Evolutionary conservation across 1,140 invertebrate species (phyloP).

Genomic region (Galleria mellonella): DNA sequence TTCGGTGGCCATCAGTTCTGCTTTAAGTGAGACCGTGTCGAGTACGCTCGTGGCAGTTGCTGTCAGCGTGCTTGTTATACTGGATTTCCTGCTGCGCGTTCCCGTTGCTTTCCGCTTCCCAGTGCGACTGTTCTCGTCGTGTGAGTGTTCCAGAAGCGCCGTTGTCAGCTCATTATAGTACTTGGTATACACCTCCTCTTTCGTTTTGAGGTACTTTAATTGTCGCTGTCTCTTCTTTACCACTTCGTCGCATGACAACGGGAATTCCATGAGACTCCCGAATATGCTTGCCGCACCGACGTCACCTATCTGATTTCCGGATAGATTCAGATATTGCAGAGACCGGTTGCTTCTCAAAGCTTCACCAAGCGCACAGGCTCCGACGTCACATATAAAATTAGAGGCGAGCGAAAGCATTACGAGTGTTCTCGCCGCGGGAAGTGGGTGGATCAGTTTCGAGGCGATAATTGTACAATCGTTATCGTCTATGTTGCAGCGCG

Average conservation of each 20-base stretch:
- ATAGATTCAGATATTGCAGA: constrained; percentile 20
- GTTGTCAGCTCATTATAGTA: constrained; percentile 5
- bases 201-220: constrained; percentile 11
- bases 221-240: constrained; percentile 6
- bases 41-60: not conserved
- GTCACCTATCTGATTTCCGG: constrained; percentile 17
- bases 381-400: constrained; percentile 17
- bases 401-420: constrained; percentile 9
- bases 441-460: constrained; percentile 12
- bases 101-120: not conserved
- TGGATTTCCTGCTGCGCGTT: not conserved
- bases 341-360: constrained; percentile 20
- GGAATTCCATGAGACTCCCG: constrained; percentile 15
- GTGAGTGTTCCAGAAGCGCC: not conserved
- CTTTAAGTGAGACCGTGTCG: not conserved
- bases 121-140: not conserved
- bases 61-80: not conserved
- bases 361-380: constrained; percentile 9
- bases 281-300: constrained; percentile 13
- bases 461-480: constrained; percentile 11
- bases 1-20: constrained; percentile 6
- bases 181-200: constrained; percentile 9
- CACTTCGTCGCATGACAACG: constrained; percentile 15
- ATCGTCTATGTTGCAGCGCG: constrained; percentile 19
- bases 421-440: constrained; percentile 16